Conservation (phyloP, 2,797 vertebrate species). For the Rachycentron canadum region DNA sequence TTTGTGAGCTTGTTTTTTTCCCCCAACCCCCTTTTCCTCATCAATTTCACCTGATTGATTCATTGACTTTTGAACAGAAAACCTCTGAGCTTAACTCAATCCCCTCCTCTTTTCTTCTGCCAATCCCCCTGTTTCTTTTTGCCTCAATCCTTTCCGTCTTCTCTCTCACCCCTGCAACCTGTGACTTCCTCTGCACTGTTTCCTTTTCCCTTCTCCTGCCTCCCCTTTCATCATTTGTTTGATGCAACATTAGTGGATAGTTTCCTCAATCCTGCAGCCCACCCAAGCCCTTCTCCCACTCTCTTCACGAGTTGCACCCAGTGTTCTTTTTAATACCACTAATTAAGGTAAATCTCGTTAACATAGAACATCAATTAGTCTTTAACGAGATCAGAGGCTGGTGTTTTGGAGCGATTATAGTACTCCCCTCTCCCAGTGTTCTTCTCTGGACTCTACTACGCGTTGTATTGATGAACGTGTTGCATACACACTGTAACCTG, state of each 20-base stretch:
- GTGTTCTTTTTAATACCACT: slow-evolving; percentile 85
- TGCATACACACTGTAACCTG: slow-evolving; percentile 65
- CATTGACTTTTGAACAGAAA: slow-evolving; percentile 70
- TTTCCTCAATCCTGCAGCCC: slow-evolving; percentile 70
- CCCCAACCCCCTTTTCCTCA: slow-evolving; percentile 68
- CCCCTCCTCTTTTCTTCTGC: slow-evolving; percentile 53
- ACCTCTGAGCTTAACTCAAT: slow-evolving; percentile 64
- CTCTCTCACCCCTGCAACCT: slow-evolving; percentile 73
- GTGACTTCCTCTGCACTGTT: slow-evolving; percentile 70
- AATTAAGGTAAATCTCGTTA: slow-evolving; percentile 89
- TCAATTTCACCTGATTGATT: slow-evolving; percentile 79
- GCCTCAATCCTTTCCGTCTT: slow-evolving; percentile 72
- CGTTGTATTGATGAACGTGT: slow-evolving; percentile 70
- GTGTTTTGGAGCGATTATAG: slow-evolving; percentile 85
- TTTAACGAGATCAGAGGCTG: slow-evolving; percentile 88
- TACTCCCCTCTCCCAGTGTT: slow-evolving; percentile 62
- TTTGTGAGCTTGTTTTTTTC: slow-evolving; percentile 67
- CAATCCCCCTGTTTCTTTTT: slow-evolving; percentile 64
- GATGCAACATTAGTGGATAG: slow-evolving; percentile 72
- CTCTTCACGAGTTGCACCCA: slow-evolving; percentile 61
- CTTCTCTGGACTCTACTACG: slow-evolving; percentile 61
- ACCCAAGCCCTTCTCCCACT: slow-evolving; percentile 59
- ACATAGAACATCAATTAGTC: slow-evolving; percentile 87
- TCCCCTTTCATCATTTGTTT: slow-evolving; percentile 73
- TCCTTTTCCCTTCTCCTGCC: slow-evolving; percentile 49